Base-by-base conservation (phyloP, 2,888 invertebrate species). In the Orthosia incerta region DNA sequence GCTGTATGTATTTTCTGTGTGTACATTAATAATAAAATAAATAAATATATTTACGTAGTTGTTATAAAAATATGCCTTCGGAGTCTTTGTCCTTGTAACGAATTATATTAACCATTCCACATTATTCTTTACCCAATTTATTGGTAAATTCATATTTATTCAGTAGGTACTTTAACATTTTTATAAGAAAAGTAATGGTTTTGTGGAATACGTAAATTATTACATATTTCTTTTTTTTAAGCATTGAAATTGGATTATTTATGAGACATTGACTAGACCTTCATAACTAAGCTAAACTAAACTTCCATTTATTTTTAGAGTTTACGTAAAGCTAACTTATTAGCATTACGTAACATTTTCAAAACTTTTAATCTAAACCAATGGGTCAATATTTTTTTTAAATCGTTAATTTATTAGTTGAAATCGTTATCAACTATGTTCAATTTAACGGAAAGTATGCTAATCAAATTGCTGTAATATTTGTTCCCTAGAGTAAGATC, bases 131-230 rank as follows among this genome's bases (percentile, higher is more conserved):
- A 66, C 3, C 4, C 0, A 56, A 51, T 13, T 11, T 18, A 13
- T 39, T 13, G 4, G 51, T 73, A 53, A 51, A 66, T 56, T 69
- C 39, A 56, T 72, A 66, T 72, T 63, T 59, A 73, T 73, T 79
- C 45, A 79, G n/a, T 31, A 26, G 26, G 26, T 53, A 20, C 12
- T 45, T 66, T 63, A 67, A 16, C 48, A 66, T 79, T 79, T 78
- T 73, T 53, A 66, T 59, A 45, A 73, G 13, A 61, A 13, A 3
- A 4, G 48, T 66, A 62, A 39, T 39, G 39, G 39, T 39, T 26
- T 51, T 26, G 45, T 69, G 60, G 16, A 48, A 51, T 46, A 50
- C 13, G 48, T 65, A 61, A 31, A 31, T 53, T 46, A 46, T 48
- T 31, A 46, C 46, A 31, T 23, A 3, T 7, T 20, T 16, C 16